Evolutionary conservation across 2,113 vertebrate species (phyloP).

Genomic region (Embiotoca jacksoni): DNA sequence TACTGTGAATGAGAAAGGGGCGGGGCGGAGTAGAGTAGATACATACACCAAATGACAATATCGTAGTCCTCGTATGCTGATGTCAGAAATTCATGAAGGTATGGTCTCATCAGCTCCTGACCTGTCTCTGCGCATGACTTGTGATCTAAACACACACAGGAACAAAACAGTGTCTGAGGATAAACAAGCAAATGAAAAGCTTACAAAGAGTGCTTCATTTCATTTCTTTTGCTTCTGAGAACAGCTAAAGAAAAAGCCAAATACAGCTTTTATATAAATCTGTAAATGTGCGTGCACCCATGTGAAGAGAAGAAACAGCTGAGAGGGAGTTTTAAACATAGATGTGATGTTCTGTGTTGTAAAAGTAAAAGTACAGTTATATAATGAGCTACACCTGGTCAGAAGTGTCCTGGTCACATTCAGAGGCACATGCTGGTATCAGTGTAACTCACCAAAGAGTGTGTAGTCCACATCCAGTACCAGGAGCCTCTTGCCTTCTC

Average conservation of each 20-base stretch:
- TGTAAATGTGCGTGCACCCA: no score
- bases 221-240: no score
- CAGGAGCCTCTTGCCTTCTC: constrained; percentile 95
- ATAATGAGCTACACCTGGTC: no score
- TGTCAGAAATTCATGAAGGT: constrained; percentile 97
- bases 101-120: constrained; percentile 97
- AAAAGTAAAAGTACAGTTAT: not conserved
- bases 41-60: constrained; percentile 99
- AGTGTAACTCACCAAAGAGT: constrained; percentile 91
- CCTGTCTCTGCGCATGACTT: constrained; percentile 99
- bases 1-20: no score
- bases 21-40: not conserved
- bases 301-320: no score
- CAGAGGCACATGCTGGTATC: not conserved
- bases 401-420: not conserved
- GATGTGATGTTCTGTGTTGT: not conserved
- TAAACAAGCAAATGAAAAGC: not conserved
- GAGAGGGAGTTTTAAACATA: no score
- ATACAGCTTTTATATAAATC: no score
- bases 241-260: no score
- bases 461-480: constrained; percentile 99
- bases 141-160: constrained; percentile 87
- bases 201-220: not conserved
- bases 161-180: not conserved
- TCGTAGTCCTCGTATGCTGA: constrained; percentile 98